Base-by-base conservation (phyloP, 2,113 vertebrate genomes). In the Neolamprologus tretocephalus region DNA sequence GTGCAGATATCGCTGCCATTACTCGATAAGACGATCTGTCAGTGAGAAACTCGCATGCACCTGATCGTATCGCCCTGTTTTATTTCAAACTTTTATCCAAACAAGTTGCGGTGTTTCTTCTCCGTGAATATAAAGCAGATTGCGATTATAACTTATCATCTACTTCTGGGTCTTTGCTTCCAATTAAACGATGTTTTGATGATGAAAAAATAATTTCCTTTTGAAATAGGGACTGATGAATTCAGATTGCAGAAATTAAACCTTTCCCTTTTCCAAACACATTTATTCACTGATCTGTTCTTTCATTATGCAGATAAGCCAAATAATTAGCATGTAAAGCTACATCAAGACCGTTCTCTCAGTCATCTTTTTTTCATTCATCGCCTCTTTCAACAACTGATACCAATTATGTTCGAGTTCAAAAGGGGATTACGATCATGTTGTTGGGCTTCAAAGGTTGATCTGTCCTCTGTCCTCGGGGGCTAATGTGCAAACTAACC, bases 361-460 rank as follows among this genome's bases (percentile, higher is more conserved):
- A 63, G 1, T 51, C 33, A 1, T 42, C 28, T 63, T 47, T 58
- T 42, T 55, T 53, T 83, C 33, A 81, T 80, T 86, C 73, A 55
- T 84, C 5, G 14, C 57, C 63, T 89, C 49, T 87, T 92, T 91
- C 57, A 85, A 55, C 83, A 17, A 80, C 84, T 80, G 85, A 93
- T 88, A 57, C 57, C 87, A 88, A 86, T 91, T 94, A 89, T 82
- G 88, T 47, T 33, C 3, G 61, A 85, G 87, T 87, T 93, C 86
- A 89, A 87, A 94, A 71, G 86, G 54, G 84, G 81, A 85, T 90
- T 83, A 83, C 2, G 66, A 92, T 88, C 88, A 17, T 79, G 89
- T 55, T 88, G 71, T 92, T 26, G 66, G 86, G 84, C 90, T 91
- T 93, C 90, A 94, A 92, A 91, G 93, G 17, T 73, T 82, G 89